Conservation (phyloP, 2,797 vertebrate species). For the Cossypha niveicapilla region DNA sequence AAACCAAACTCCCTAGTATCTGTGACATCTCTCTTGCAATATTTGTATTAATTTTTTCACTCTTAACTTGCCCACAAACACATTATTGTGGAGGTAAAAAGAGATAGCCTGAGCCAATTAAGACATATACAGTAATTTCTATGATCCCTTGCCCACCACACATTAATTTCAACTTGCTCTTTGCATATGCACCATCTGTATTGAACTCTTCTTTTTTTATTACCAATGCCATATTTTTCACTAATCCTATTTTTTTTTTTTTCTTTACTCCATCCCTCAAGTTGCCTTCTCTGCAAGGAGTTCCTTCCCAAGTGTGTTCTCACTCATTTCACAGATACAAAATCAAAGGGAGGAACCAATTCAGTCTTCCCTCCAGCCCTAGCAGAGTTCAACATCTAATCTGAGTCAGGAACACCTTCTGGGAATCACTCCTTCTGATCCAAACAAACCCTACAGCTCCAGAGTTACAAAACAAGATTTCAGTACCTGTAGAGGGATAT, state of each 20-base stretch:
- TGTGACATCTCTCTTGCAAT: not conserved
- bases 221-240: not conserved
- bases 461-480: not conserved
- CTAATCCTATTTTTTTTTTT: no score
- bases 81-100: not conserved
- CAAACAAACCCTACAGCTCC: not conserved
- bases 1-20: not conserved
- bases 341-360: not conserved
- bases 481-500: not conserved
- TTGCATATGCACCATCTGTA: not conserved
- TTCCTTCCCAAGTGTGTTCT: not conserved
- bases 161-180: not conserved
- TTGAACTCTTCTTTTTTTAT: not conserved
- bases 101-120: not conserved
- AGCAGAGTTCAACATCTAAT: not conserved
- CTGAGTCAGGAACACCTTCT: not conserved
- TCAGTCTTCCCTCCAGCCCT: not conserved
- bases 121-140: not conserved
- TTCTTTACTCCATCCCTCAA: not conserved
- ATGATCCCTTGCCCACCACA: not conserved
- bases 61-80: not conserved
- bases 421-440: not conserved
- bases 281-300: not conserved
- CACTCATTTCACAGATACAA: not conserved
- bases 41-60: not conserved